Conservation (phyloP, 2,797 vertebrate genomes). For the Poecilia wingei region DNA sequence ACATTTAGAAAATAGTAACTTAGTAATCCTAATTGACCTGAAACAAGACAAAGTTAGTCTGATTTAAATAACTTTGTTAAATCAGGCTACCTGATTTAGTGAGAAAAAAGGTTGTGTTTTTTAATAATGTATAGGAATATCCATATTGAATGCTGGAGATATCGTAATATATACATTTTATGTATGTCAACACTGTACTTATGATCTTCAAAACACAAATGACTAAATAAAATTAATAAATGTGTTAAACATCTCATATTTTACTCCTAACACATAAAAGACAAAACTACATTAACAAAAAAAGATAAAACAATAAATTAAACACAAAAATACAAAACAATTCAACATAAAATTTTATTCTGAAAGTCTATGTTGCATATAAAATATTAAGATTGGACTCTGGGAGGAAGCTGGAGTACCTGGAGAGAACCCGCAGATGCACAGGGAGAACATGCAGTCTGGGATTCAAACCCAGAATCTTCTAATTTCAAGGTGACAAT, state of each 20-base stretch:
- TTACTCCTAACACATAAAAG: not conserved
- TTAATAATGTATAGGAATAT: not conserved
- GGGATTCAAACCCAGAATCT: too few relatives aligned
- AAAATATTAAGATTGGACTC: too few relatives aligned
- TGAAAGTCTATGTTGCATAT: too few relatives aligned
- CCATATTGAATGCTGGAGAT: too few relatives aligned
- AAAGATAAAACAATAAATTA: too few relatives aligned
- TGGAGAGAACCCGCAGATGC: too few relatives aligned
- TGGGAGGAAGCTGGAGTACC: too few relatives aligned
- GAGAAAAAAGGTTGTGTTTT: not conserved
- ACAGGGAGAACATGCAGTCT: too few relatives aligned
- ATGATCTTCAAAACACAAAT: not conserved
- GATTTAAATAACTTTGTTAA: not conserved
- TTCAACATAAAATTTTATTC: too few relatives aligned
- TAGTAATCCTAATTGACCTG: not conserved
- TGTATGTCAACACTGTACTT: not conserved
- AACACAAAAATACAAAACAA: too few relatives aligned
- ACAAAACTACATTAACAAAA: not conserved
- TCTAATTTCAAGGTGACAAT: too few relatives aligned
- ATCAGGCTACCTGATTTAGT: not conserved
- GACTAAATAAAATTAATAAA: not conserved
- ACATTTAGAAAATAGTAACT: not conserved
- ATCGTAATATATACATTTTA: not conserved
- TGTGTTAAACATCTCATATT: not conserved
- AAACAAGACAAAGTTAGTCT: not conserved